phyloP scores from a whole-genome alignment of 2,888 invertebrate genomes.

The Fabriciana adippe region DNA sequence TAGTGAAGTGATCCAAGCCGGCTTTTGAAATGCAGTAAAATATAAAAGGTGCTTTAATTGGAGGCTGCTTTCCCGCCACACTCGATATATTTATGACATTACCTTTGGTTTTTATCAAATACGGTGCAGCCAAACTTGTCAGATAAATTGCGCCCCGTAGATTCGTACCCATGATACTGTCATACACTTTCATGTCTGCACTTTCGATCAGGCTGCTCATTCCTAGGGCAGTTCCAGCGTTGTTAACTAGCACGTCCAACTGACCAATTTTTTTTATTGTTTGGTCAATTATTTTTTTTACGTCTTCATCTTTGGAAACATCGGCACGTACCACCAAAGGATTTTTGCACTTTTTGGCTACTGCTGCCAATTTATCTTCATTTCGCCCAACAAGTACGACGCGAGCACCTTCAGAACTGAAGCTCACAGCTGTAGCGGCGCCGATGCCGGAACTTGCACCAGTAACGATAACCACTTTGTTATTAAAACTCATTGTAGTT shows the following conservation, averaged over 20 bases:
- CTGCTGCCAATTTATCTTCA: slow-evolving; percentile 35
- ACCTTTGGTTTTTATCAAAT: slow-evolving; percentile 50
- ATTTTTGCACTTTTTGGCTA: slow-evolving; percentile 32
- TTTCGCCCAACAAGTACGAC: slow-evolving; percentile 45
- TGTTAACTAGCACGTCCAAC: slow-evolving; percentile 49
- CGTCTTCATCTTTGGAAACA: slow-evolving; percentile 44
- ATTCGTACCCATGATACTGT: slow-evolving; percentile 49
- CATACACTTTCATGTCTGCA: slow-evolving; percentile 45
- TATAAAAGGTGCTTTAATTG: slow-evolving; percentile 18
- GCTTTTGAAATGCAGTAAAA: slow-evolving; percentile 48
- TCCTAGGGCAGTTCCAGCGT: slow-evolving; percentile 41
- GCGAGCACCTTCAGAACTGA: slow-evolving; percentile 43
- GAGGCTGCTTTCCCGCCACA: slow-evolving; percentile 35
- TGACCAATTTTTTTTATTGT: slow-evolving; percentile 44
- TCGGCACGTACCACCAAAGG: slow-evolving; percentile 44
- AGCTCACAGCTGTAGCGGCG: slow-evolving; percentile 42
- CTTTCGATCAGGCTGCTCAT: slow-evolving; percentile 37
- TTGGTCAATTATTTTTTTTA: slow-evolving; percentile 38
- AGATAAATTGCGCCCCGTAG: slow-evolving; percentile 44
- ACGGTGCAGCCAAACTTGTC: slow-evolving; percentile 46
- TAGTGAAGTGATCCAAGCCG: slow-evolving; percentile 48
- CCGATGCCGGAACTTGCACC: slow-evolving; percentile 50
- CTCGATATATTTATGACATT: slow-evolving; percentile 51
- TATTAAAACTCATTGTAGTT: slow-evolving; percentile 42
- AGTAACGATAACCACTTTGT: slow-evolving; percentile 47